Base-by-base conservation (phyloP, 2,888 invertebrate genomes). In the Chymomyza amoena region DNA sequence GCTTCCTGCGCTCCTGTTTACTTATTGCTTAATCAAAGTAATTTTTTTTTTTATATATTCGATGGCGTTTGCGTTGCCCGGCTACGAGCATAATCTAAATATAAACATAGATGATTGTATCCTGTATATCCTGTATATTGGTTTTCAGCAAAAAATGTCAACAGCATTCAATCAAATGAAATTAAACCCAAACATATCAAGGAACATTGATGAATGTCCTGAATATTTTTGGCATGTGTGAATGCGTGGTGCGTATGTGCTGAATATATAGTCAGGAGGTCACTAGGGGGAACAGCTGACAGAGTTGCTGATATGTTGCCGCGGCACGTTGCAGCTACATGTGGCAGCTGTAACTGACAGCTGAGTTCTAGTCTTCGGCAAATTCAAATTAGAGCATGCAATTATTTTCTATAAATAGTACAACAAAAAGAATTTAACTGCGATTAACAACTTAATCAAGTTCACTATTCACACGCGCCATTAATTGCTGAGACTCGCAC, bases 11-110 rank as follows among this genome's bases (percentile, higher is more conserved):
- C 67, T n/a, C n/a, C 57, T 84, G 83, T 80, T 81, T 75, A 73
- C 84, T 61, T 63, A 80, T 75, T 74, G 72, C 81, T 84, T 81
- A 78, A 84, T 84, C 84, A 78, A 81, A 78, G 69, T 64, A 69
- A 62, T 75, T 7, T 32, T 32, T 72, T 79, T 76, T 70, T 68
- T 74, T 74, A 70, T 79, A 75, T 80, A 70, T 80, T 70, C 64
- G 16, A 15, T 57, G 65, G 7, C 36, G 39, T 13, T 13, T 50
- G 25, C 18, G 28, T 51, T 16, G 57, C 52, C 36, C 16, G 39
- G 72, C 73, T 83, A 75, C 78, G 73, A 75, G 3, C 13, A 45
- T 10, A 45, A 45, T 10, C 13, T 45, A 45, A 63, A 36, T 20
- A 65, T 39, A n/a, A 25, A 13, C 64, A 61, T 20, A 52, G 15